Base-by-base conservation (phyloP, 2,113 vertebrate species). In the Sylvilagus bachmani region DNA sequence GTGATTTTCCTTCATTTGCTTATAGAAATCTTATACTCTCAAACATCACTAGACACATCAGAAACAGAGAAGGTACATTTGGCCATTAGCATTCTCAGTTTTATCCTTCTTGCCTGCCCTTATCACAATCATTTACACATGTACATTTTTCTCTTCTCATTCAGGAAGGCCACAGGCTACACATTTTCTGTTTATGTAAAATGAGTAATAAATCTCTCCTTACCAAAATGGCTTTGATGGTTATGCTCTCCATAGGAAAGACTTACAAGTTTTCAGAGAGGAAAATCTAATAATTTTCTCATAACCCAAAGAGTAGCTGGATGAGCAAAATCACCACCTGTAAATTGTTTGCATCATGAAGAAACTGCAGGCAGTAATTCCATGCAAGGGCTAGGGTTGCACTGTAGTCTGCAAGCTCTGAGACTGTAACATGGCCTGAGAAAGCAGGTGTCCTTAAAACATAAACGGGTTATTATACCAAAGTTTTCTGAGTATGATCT, bases 11-110 rank as follows among this genome's bases (percentile, higher is more conserved):
- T 90, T 75, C 8, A 80, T 53, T 53, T 81, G 51, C 3, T 77
- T 55, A 44, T 38, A 74, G 38, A 89, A 67, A 86, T 86, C 66
- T 4, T 86, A 9, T 38, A 29, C 10, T 82, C 91, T 86, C n/a
- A 93, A 70, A 78, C 13, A 1, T 95, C 27, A 84, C 24, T 24
- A 74, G 9, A 93, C 88, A 95, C 6, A 94, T 74, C 27, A 2
- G 31, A 88, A 94, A 69, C 6, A 75, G 27, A 10, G 25, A 83
- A 90, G 36, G 58, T 49, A 73, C 27, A 61, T 27, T 84, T 80
- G 64, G 10, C 6, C 2, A 31, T 64, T 31, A 71, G 62, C 21
- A 81, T n/a, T 64, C 17, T 67, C 22, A 21, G 5, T 27, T 27
- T 51, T 36, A 12, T 7, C 8, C 2, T 11, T 51, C 14, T 27